phyloP scores from a whole-genome alignment of 1,140 invertebrate species.

The Geopemphigus sp. region DNA sequence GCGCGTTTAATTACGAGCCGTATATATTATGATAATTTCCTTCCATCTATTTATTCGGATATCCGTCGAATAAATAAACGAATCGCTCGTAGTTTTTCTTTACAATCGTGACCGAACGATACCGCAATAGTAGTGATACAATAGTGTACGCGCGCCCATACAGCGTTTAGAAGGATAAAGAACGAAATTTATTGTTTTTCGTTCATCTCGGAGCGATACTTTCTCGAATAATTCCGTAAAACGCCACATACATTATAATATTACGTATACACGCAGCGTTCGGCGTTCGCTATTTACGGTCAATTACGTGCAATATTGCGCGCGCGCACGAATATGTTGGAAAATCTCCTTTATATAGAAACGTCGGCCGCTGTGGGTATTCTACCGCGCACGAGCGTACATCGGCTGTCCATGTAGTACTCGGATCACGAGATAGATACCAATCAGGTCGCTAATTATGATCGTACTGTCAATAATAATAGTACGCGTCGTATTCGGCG shows the following conservation, averaged over 20 bases:
- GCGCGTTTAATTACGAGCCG: not conserved
- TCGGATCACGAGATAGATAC: not conserved
- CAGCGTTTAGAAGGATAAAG: no score
- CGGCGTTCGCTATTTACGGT: not conserved
- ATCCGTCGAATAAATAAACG: slow-evolving; percentile 4
- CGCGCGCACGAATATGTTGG: no score
- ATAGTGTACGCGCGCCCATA: not conserved
- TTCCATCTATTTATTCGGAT: not conserved
- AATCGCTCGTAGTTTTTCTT: slow-evolving; percentile 1
- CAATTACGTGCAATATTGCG: no score
- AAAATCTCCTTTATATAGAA: no score
- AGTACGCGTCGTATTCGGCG: no score
- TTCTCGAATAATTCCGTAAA: slow-evolving; percentile 9
- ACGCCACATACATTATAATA: not conserved
- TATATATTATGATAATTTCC: slow-evolving; percentile 19
- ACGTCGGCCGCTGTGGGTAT: no score
- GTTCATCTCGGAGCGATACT: slow-evolving; percentile 4
- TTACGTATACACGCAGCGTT: not conserved
- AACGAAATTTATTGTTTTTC: slow-evolving; percentile 11
- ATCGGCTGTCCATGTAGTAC: no score
- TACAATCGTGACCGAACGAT: slow-evolving; percentile 26
- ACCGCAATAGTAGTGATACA: not conserved
- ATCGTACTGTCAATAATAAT: not conserved
- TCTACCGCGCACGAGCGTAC: no score
- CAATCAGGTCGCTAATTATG: not conserved